Evolutionary conservation across 2,113 vertebrate species (phyloP), one percentile per base, ranked within the genome.

Genomic region (Semnopithecus entellus): DNA sequence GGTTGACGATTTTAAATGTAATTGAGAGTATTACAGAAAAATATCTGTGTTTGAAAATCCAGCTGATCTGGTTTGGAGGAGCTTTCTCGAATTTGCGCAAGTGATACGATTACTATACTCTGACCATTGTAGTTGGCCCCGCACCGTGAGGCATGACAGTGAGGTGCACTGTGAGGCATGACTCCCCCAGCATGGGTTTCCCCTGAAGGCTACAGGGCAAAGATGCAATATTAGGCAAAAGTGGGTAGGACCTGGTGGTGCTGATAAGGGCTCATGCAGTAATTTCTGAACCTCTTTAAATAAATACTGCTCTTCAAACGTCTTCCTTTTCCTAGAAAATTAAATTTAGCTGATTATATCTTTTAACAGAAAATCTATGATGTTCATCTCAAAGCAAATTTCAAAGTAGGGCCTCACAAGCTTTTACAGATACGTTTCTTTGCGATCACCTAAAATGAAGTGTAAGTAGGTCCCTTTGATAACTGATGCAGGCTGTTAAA

Each of bases 241-340:
- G 78, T 83, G 13, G 85, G 59, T 90, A 76, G 75, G 91, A 38
- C 25, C 68, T 90, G 30, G 84, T 95, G 55, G 23, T 95, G 48
- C 57, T 66, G 16, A 32, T 52, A 76, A 96, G 32, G 70, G 35
- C 52, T 88, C 88, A 59, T 27, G 61, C 72, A 72, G 84, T 85
- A 64, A 88, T 94, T 96, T 95, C 48, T 84, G 40, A 93, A 79
- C 38, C 16, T 90, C 40, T 88, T 94, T 88, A 88, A 89, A 78
- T 91, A 88, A 89, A 87, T 72, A 38, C 57, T 88, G 30, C 85
- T 95, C 78, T 92, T 96, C 78, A 91, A 82, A 89, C 50, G 59
- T 89, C 73, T 94, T 94, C 70, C 78, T 96, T 97, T 95, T 27
- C 52, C 85, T 92, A 94, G 88, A 92, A 95, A 78, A 97, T 92